phyloP scores from a whole-genome alignment of 2,797 vertebrate genomes.

The Bradypodion ventrale region DNA sequence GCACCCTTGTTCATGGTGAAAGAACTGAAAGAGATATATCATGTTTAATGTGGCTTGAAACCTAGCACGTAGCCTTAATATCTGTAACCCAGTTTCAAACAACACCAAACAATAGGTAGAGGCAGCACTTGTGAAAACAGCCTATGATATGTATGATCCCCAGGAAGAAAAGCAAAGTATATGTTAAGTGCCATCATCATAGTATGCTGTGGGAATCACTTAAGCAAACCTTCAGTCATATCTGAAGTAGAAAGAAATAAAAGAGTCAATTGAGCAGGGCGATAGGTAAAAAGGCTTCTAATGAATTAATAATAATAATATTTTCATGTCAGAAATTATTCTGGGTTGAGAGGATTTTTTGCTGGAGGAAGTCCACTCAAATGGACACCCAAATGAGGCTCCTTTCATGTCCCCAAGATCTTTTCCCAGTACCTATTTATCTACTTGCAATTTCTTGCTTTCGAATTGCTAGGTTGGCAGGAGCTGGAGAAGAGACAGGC shows the following conservation, averaged over 20 bases:
- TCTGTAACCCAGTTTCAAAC: not conserved
- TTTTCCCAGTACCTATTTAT: too few relatives aligned
- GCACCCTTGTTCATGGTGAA: not conserved
- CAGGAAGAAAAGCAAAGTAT: not conserved
- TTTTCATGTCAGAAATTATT: too few relatives aligned
- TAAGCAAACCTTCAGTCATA: constrained; percentile 42
- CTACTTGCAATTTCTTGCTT: too few relatives aligned
- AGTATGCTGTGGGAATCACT: constrained; percentile 46
- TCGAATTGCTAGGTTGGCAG: too few relatives aligned
- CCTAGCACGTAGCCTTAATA: not conserved
- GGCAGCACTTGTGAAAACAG: constrained; percentile 19
- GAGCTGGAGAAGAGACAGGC: too few relatives aligned
- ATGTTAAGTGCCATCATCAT: constrained; percentile 30
- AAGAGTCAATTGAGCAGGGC: constrained; percentile 11
- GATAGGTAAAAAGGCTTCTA: not conserved
- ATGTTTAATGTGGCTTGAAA: constrained; percentile 22
- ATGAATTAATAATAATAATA: too few relatives aligned
- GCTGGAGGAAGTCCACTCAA: too few relatives aligned
- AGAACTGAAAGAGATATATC: not conserved
- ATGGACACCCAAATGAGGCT: too few relatives aligned
- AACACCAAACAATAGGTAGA: constrained; percentile 2
- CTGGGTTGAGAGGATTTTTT: too few relatives aligned
- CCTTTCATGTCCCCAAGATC: too few relatives aligned
- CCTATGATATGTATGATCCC: not conserved
- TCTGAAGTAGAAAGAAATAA: constrained; percentile 34